Base-by-base conservation (phyloP, 1,140 invertebrate genomes). In the Lineus longissimus region DNA sequence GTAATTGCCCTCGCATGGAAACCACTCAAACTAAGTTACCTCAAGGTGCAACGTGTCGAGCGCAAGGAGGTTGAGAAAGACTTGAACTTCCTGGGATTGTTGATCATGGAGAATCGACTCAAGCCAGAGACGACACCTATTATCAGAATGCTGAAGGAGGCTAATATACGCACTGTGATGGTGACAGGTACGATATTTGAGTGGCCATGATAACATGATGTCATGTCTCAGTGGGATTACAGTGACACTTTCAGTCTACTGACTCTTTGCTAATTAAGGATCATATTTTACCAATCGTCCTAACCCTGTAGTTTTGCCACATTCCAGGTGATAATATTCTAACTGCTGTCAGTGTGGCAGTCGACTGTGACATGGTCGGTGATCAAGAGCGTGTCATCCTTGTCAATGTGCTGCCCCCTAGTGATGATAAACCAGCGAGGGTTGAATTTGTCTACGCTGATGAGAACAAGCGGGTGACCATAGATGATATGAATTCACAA, bases 121-220 rank as follows among this genome's bases (percentile, higher is more conserved):
- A 98, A 98, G 77, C 84, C 88, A 1, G 88, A 93, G 74, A 94
- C 93, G 0, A 86, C 86, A 0, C 84, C 86, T 6, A 88, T 95
- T 2, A 95, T 98, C 33, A 78, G 85, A 55, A 85, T 89, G 56
- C 82, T 98, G 17, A 87, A 87, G 63, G 81, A 87, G 25, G 95
- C 95, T 0, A 86, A 91, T 64, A 91, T 99, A 65, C 88, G 93
- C 63, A 88, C 91, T 4, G 86, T 97, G 6, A 99, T 99, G 97
- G 90, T 98, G n/a, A 99, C 97, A 59, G 93, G 91, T 91, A 75
- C 76, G 73, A 23, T 30, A 84, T 59, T 83, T 83, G 62, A 59
- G 11, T 40, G n/a, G n/a, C n/a, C n/a, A n/a, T n/a, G n/a, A n/a
- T n/a, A n/a, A n/a, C n/a, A n/a, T n/a, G 15, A 59, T 9, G 7